Conservation (phyloP, 2,113 vertebrate genomes). For the Atrichornis clamosus region DNA sequence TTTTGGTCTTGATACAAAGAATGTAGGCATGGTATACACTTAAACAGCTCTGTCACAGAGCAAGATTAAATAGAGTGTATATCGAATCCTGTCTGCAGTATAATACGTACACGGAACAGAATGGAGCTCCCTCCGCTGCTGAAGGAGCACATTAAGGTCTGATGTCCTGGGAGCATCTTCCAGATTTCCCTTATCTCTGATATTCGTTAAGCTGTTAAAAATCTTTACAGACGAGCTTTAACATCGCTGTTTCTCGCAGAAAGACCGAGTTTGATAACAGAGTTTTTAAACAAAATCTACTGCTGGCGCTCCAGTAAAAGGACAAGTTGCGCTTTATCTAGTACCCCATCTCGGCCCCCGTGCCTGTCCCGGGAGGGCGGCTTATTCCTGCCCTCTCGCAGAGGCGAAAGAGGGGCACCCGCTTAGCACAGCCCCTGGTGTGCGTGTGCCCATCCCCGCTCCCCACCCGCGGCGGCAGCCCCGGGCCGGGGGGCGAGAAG, state of each 20-base stretch:
- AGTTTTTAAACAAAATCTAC: not conserved
- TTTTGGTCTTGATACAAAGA: constrained; percentile 67
- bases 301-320: not conserved
- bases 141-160: constrained; percentile 36
- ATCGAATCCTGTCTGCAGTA: constrained; percentile 42
- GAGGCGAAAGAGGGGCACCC: not conserved
- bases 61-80: constrained; percentile 57
- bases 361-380: not conserved
- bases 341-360: not conserved
- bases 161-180: constrained; percentile 24
- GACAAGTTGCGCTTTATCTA: not conserved
- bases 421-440: not conserved
- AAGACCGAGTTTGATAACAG: not conserved
- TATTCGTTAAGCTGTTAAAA: constrained; percentile 43
- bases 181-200: constrained; percentile 34
- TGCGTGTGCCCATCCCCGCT: not conserved
- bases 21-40: constrained; percentile 67
- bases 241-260: not conserved
- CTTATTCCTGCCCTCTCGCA: not conserved
- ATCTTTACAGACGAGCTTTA: not conserved
- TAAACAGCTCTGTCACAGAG: constrained; percentile 68
- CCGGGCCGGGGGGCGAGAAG: not conserved
- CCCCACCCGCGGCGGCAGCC: not conserved
- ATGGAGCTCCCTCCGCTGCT: constrained; percentile 7
- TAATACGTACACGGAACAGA: constrained; percentile 5